A percentile compares a stretch with the other conserved stretches of the same genome.
phyloP scores from a whole-genome alignment of 1,140 invertebrate species.

The silkworm (Bombyx mori) region DNA sequence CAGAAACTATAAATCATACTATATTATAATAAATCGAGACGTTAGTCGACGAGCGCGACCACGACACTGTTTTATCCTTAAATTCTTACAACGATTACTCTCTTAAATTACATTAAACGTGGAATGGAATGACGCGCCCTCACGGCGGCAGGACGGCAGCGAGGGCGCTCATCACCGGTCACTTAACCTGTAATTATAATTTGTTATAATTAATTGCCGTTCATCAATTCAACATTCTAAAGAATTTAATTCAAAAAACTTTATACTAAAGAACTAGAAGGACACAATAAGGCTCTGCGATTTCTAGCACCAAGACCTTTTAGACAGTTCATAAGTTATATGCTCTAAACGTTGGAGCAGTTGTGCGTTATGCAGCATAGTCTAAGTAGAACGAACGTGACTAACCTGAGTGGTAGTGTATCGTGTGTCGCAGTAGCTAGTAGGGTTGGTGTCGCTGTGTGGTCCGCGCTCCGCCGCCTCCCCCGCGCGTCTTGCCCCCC shows the following conservation, averaged over 20 bases:
- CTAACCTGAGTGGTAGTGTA: too few species aligned
- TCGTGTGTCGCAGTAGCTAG: slow-evolving; percentile 54
- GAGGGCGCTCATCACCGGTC: slow-evolving; percentile 56
- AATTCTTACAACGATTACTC: slow-evolving; percentile 60
- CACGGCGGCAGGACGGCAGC: slow-evolving; percentile 40
- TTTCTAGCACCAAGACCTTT: too few species aligned
- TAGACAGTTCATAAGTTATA: slow-evolving; percentile 23
- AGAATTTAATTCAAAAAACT: too few species aligned
- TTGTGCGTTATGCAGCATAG: too few species aligned
- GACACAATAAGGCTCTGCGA: too few species aligned
- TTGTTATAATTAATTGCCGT: too few species aligned
- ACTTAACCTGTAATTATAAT: slow-evolving; percentile 52
- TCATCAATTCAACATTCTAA: too few species aligned
- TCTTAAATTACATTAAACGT: slow-evolving; percentile 60
- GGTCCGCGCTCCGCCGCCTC: slow-evolving; percentile 77
- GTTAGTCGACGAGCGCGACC: slow-evolving; percentile 34
- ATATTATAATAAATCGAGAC: slow-evolving; percentile 64
- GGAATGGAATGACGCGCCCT: slow-evolving; percentile 65
- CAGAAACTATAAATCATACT: slow-evolving; percentile 67
- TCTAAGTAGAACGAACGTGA: too few species aligned
- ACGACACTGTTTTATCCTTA: slow-evolving; percentile 52
- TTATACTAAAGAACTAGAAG: too few species aligned
- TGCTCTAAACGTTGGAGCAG: neutral
- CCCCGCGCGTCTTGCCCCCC: slow-evolving; percentile 77
- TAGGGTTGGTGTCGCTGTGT: slow-evolving; percentile 86